Conservation (phyloP, 2,797 vertebrate species). For the Sorex maritimensis region DNA sequence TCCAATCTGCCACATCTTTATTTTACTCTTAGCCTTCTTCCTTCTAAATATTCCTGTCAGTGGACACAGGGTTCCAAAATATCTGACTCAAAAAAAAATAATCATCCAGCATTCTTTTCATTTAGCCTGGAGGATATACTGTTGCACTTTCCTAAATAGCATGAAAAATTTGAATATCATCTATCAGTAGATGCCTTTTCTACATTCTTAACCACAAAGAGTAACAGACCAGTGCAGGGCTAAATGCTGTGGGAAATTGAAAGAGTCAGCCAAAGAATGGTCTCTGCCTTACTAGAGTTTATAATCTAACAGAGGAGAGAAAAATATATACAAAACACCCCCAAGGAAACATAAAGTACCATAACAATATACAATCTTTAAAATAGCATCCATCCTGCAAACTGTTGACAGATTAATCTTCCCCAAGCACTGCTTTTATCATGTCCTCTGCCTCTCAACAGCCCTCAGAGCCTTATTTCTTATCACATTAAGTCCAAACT, state of each 20-base stretch:
- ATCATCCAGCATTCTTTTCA: neutral
- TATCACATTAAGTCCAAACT: slow-evolving; percentile 75
- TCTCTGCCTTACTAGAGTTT: slow-evolving; percentile 70
- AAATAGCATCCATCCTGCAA: slow-evolving; percentile 80
- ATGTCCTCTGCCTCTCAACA: slow-evolving; percentile 75
- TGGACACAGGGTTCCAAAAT: slow-evolving; percentile 12
- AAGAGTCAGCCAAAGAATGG: slow-evolving; percentile 54
- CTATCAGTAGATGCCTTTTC: neutral
- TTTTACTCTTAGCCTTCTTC: neutral
- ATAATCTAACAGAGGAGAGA: slow-evolving; percentile 74
- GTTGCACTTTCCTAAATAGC: neutral
- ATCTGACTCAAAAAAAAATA: neutral
- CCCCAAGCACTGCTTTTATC: slow-evolving; percentile 81
- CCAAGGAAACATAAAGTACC: slow-evolving; percentile 81
- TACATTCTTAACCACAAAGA: slow-evolving; percentile 4
- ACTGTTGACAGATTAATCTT: slow-evolving; percentile 82
- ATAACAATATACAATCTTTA: slow-evolving; percentile 84
- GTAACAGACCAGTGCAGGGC: slow-evolving; percentile 2
- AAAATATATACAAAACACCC: slow-evolving; percentile 82
- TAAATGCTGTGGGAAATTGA: slow-evolving; percentile 52
- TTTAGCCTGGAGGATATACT: neutral
- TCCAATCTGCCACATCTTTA: neutral
- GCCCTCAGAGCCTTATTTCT: slow-evolving; percentile 74
- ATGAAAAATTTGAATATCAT: slow-evolving; percentile 45
- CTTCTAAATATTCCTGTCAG: neutral